Percentiles rank a stretch among this genome's conserved stretches.
These are phyloP conservation scores for Tribolium freemani DNA, from an alignment of 2,888 invertebrate species.

Conservation along the genomic window DNA sequence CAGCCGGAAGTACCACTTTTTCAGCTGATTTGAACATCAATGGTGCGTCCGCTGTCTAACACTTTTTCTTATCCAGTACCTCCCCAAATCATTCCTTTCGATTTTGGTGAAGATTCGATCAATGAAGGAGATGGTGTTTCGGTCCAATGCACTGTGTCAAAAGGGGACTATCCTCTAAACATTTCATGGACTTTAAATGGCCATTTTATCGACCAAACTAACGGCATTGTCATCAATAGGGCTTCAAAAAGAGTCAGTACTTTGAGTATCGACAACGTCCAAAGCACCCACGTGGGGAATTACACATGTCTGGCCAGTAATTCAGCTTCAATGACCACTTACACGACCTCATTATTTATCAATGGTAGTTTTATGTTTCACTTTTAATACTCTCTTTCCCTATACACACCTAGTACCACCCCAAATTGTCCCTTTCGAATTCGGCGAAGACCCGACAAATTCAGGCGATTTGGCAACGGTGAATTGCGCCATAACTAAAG, in stretches of 20 bases:
- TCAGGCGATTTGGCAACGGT: conserved; percentile 59
- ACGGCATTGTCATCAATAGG: conserved; percentile 62
- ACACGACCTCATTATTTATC: conserved; percentile 76
- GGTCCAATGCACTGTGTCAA: conserved; percentile 78
- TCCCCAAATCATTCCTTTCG: conserved; percentile 64
- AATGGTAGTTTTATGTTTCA: conserved; percentile 72
- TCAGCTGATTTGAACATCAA: conserved; percentile 77
- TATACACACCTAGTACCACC: conserved; percentile 74
- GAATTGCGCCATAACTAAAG: conserved; percentile 79
- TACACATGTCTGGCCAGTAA: conserved; percentile 71
- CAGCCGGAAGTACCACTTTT: conserved; percentile 74
- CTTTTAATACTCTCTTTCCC: conserved; percentile 38
- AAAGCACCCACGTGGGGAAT: conserved; percentile 69
- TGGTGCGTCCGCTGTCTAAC: conserved; percentile 69
- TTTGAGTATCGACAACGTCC: conserved; percentile 70
- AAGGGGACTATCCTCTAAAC: conserved; percentile 78
- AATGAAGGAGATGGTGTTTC: conserved; percentile 80
- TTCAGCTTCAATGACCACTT: conserved; percentile 74
- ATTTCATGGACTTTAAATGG: conserved; percentile 83
- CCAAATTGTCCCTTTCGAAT: conserved; percentile 83
- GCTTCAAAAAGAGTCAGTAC: conserved; percentile 70
- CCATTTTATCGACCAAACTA: conserved; percentile 65
- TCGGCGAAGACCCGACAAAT: conserved; percentile 77
- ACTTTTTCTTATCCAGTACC: conserved; percentile 55
- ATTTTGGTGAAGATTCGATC: conserved; percentile 72